Evolutionary conservation across 2,888 invertebrate species (phyloP).

Genomic region (Daptonema setosum): DNA sequence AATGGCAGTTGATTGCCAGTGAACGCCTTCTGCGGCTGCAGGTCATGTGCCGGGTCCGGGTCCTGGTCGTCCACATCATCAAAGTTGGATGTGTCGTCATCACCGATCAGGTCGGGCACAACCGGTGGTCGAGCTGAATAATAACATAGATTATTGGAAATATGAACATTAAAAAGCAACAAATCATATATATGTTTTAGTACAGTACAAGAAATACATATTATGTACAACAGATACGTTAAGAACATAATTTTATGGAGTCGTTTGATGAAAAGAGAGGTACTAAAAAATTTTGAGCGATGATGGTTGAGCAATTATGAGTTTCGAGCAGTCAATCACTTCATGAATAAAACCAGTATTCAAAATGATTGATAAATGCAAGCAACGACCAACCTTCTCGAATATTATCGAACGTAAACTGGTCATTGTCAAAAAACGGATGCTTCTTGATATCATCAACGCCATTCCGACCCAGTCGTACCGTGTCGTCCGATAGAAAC

Average conservation of each 20-base stretch:
- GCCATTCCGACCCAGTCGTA: slow-evolving; percentile 62
- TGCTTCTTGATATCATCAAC: slow-evolving; percentile 83
- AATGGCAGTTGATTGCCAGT: slow-evolving; percentile 95
- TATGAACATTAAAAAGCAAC: not conserved
- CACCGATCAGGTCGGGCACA: slow-evolving; percentile 76
- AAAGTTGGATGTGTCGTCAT: slow-evolving; percentile 94
- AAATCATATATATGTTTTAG: not conserved
- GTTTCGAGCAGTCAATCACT: too few species aligned
- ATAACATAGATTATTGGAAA: not conserved
- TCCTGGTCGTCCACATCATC: slow-evolving; percentile 92
- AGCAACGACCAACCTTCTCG: slow-evolving; percentile 48
- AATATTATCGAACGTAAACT: slow-evolving; percentile 91
- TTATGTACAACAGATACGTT: too few species aligned
- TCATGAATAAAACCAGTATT: too few species aligned
- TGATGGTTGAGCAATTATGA: too few species aligned
- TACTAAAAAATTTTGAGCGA: too few species aligned
- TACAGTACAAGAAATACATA: too few species aligned
- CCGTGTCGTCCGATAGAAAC: slow-evolving; percentile 54
- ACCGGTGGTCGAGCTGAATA: slow-evolving; percentile 55
- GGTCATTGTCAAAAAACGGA: slow-evolving; percentile 80
- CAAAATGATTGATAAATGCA: too few species aligned
- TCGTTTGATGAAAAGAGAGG: too few species aligned
- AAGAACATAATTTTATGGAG: too few species aligned
- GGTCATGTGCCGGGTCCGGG: slow-evolving; percentile 55
- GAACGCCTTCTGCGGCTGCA: slow-evolving; percentile 87